These are phyloP conservation scores for Poeciliopsis turrubarensis DNA, from an alignment of 2,113 vertebrate species.

Conservation along the genomic window DNA sequence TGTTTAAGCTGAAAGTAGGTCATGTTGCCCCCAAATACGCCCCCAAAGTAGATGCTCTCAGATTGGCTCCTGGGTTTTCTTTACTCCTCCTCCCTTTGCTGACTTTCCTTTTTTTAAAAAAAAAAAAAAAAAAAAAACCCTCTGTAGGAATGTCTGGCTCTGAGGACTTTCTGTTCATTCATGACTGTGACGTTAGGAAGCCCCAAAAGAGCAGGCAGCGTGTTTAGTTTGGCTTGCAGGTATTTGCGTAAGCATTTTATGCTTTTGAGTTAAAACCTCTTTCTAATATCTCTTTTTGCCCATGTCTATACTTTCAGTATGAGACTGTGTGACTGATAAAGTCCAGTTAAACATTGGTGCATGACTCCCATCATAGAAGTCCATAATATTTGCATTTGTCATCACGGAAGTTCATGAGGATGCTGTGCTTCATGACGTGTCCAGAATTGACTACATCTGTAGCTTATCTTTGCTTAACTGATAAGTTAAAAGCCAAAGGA, in stretches of 20 bases:
- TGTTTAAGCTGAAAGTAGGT: slow-evolving; percentile 49
- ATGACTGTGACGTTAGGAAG: neutral
- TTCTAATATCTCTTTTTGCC: slow-evolving; percentile 17
- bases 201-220: neutral
- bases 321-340: neutral
- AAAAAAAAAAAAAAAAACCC: too few relatives aligned
- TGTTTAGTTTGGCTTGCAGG: neutral
- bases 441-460: neutral
- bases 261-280: neutral
- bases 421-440: slow-evolving; percentile 32
- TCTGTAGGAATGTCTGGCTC: slow-evolving; percentile 38
- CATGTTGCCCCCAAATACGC: slow-evolving; percentile 3
- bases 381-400: slow-evolving; percentile 22
- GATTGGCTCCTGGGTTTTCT: neutral
- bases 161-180: slow-evolving; percentile 18
- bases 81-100: neutral
- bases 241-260: neutral
- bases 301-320: slow-evolving; percentile 6
- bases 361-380: slow-evolving; percentile 19
- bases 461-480: neutral
- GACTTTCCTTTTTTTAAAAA: neutral
- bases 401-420: slow-evolving; percentile 16
- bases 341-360: slow-evolving; percentile 9
- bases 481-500: neutral
- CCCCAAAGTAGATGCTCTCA: slow-evolving; percentile 14